Evolutionary conservation across 2,888 invertebrate species (phyloP).

Genomic region (Thumatha senex): DNA sequence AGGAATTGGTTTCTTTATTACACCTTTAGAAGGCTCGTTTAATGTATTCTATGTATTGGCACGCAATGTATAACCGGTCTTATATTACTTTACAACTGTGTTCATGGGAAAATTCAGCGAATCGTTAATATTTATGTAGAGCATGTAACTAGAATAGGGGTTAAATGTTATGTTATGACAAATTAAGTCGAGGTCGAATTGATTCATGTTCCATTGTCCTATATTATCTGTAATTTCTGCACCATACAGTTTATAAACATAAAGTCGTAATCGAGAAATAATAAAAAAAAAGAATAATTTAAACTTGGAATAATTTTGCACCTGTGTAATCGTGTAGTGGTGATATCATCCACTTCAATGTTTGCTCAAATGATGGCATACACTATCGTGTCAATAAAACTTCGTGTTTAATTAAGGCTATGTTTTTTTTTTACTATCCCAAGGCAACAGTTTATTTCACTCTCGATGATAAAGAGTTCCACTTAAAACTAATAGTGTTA

Average conservation of each 20-base stretch:
- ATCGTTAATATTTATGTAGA: not conserved
- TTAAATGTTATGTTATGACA: no score
- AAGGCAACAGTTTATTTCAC: not conserved
- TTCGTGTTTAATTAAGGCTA: conserved; percentile 51
- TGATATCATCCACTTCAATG: conserved; percentile 61
- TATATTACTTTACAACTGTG: conserved; percentile 6
- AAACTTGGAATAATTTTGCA: conserved; percentile 24
- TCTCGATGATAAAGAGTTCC: no score
- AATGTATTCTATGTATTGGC: conserved; percentile 11
- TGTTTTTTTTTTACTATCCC: not conserved
- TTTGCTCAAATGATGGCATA: conserved; percentile 64
- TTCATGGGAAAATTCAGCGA: conserved; percentile 8
- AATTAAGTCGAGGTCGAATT: not conserved
- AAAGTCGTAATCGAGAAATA: no score
- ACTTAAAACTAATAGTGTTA: not conserved
- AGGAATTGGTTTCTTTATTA: conserved; percentile 14
- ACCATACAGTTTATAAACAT: no score
- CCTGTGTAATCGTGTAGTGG: conserved; percentile 47
- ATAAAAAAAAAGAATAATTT: not conserved
- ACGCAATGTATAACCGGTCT: conserved; percentile 7
- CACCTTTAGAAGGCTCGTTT: conserved; percentile 10
- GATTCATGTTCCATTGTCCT: not conserved
- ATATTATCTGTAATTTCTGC: no score
- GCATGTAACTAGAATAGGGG: not conserved
- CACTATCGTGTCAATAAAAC: conserved; percentile 46